Percentiles rank a stretch among this genome's conserved stretches.
Evolutionary conservation across 2,888 invertebrate genomes (phyloP).

Genomic region (Watsonalla cultraria): DNA sequence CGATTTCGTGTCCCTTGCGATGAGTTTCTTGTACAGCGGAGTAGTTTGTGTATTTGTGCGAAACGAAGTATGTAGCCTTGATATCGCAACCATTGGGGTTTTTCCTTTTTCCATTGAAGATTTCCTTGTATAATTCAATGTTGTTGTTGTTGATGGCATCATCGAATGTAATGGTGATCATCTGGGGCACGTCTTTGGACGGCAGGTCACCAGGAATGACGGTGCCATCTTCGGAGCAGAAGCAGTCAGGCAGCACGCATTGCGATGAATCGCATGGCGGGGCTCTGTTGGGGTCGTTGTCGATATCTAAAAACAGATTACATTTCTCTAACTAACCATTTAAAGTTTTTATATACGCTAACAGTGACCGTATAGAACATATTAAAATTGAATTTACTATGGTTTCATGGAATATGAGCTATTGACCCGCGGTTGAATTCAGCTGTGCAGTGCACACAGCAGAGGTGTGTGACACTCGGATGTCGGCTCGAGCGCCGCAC

Average conservation of each 20-base stretch:
- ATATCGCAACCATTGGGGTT: slow-evolving; percentile 97
- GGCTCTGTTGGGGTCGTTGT: slow-evolving; percentile 95
- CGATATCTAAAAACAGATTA: slow-evolving; percentile 83
- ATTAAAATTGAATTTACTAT: too few relatives aligned
- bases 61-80: slow-evolving; percentile 94
- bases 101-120: slow-evolving; percentile 92
- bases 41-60: slow-evolving; percentile 96
- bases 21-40: slow-evolving; percentile 95
- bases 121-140: slow-evolving; percentile 94
- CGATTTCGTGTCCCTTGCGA: slow-evolving; percentile 95
- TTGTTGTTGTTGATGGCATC: slow-evolving; percentile 97
- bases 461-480: slow-evolving; percentile 28
- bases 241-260: slow-evolving; percentile 94
- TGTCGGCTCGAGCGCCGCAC: slow-evolving; percentile 45
- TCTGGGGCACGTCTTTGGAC: slow-evolving; percentile 92
- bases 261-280: slow-evolving; percentile 92
- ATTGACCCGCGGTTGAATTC: slow-evolving; percentile 15
- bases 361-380: slow-evolving; percentile 4
- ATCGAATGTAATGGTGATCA: slow-evolving; percentile 96
- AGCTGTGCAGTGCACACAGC: slow-evolving; percentile 9
- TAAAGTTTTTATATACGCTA: slow-evolving; percentile 1
- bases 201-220: slow-evolving; percentile 91
- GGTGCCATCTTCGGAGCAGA: slow-evolving; percentile 96
- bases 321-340: not conserved
- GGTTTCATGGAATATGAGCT: slow-evolving; percentile 13